Percentiles rank a stretch among this genome's conserved stretches.
phyloP scores from a whole-genome alignment of 2,797 vertebrate genomes.

The Euthynnus affinis region DNA sequence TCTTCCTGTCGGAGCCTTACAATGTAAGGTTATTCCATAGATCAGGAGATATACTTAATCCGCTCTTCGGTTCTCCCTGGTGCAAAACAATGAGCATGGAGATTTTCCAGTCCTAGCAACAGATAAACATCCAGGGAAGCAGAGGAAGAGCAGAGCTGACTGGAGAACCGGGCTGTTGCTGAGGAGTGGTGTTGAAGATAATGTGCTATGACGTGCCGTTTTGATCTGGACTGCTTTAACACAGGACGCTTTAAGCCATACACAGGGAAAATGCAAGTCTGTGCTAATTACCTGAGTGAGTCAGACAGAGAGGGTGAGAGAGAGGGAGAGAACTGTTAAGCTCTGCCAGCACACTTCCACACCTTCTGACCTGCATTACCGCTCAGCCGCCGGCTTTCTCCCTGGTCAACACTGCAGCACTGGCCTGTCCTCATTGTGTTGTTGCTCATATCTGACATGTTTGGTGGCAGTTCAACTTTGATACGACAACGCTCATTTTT shows the following conservation, averaged over 20 bases:
- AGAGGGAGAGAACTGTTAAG: constrained; percentile 34
- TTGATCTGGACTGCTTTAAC: constrained; percentile 80
- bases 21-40: constrained; percentile 66
- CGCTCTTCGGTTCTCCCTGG: constrained; percentile 57
- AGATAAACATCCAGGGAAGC: constrained; percentile 77
- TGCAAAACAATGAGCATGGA: constrained; percentile 70
- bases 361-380: constrained; percentile 66
- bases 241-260: constrained; percentile 70
- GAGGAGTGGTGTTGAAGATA: constrained; percentile 69
- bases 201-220: constrained; percentile 73
- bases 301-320: constrained; percentile 33
- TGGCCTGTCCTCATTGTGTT: constrained; percentile 45
- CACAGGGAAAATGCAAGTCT: constrained; percentile 73
- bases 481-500: constrained; percentile 63
- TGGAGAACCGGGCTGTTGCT: constrained; percentile 58
- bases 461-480: constrained; percentile 65
- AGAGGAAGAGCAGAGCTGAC: constrained; percentile 66
- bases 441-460: constrained; percentile 61
- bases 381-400: constrained; percentile 19
- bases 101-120: constrained; percentile 74
- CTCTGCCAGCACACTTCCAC: constrained; percentile 62
- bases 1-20: constrained; percentile 59
- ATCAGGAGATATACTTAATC: constrained; percentile 77
- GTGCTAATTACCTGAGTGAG: constrained; percentile 76
- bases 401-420: constrained; percentile 27